Percentiles rank a stretch among this genome's conserved stretches.
Conservation (phyloP, 2,888 invertebrate species). For the Steinernema scapterisci region DNA sequence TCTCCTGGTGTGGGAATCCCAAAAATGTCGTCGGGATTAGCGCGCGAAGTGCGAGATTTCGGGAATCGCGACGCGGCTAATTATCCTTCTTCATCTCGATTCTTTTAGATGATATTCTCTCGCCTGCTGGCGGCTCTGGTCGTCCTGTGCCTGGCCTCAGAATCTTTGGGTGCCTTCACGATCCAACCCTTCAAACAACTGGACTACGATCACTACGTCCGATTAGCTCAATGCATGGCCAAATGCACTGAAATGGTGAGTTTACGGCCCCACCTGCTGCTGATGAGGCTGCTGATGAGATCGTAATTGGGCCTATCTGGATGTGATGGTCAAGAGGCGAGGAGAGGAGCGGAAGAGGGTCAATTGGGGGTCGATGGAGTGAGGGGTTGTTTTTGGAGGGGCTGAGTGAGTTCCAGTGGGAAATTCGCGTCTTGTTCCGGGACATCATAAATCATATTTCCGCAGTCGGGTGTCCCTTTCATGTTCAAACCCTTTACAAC, state of each 20-base stretch:
- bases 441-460: too few species aligned
- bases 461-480: too few species aligned
- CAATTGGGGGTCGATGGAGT: too few species aligned
- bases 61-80: background rate
- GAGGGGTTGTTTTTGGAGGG: too few species aligned
- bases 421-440: too few species aligned
- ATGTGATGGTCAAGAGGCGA: too few species aligned
- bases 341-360: too few species aligned
- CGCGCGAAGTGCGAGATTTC: slow-evolving; percentile 11
- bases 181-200: slow-evolving; percentile 65
- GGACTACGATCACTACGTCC: slow-evolving; percentile 61
- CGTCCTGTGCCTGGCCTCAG: background rate
- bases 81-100: background rate
- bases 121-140: background rate
- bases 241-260: slow-evolving; percentile 64
- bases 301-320: background rate
- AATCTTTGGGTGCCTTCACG: slow-evolving; percentile 44
- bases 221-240: slow-evolving; percentile 62
- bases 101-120: slow-evolving; percentile 6
- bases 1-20: background rate
- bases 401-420: too few species aligned
- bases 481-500: too few species aligned
- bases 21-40: background rate
- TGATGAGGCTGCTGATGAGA: too few species aligned
- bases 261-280: slow-evolving; percentile 22